phyloP scores from a whole-genome alignment of 1,140 invertebrate species.

The Drosophila sechellia region DNA sequence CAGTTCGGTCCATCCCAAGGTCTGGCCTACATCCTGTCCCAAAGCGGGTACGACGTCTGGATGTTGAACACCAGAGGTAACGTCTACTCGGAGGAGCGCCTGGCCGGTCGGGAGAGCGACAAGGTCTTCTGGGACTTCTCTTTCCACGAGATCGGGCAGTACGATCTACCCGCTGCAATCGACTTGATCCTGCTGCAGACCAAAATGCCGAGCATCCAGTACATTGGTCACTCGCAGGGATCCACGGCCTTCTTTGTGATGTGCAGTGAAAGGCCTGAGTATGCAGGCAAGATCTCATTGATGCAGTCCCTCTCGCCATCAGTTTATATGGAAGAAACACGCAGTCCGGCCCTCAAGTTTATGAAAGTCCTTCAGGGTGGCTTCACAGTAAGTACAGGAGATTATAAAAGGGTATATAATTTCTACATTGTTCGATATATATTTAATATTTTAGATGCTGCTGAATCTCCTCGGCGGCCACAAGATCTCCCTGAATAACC shows the following conservation, averaged over 20 bases:
- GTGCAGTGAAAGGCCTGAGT: conserved; percentile 87
- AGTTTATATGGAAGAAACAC: conserved; percentile 55
- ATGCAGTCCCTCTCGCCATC: conserved; percentile 88
- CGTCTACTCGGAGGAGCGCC: conserved; percentile 87
- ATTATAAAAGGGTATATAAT: too few species aligned
- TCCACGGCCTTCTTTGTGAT: conserved; percentile 87
- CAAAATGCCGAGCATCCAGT: conserved; percentile 74
- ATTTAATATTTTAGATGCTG: conserved; percentile 15
- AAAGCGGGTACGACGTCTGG: conserved; percentile 90
- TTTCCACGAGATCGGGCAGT: conserved; percentile 89
- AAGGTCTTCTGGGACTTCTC: conserved; percentile 85
- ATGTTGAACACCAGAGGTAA: conserved; percentile 89
- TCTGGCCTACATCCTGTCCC: conserved; percentile 87
- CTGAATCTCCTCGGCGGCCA: conserved; percentile 38
- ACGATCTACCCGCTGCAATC: conserved; percentile 89
- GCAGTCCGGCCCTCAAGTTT: conserved; percentile 47
- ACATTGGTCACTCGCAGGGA: conserved; percentile 86
- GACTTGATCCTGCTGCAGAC: conserved; percentile 87
- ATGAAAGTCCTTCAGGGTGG: conserved; percentile 29
- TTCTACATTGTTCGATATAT: neutral
- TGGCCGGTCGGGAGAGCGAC: conserved; percentile 66
- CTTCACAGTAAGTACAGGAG: conserved; percentile 20
- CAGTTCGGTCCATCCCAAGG: conserved; percentile 85
- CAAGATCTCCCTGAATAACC: conserved; percentile 11
- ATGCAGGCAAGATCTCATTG: conserved; percentile 86